phyloP scores from a whole-genome alignment of 1,140 invertebrate genomes.

The Caenorhabditis remanei region DNA sequence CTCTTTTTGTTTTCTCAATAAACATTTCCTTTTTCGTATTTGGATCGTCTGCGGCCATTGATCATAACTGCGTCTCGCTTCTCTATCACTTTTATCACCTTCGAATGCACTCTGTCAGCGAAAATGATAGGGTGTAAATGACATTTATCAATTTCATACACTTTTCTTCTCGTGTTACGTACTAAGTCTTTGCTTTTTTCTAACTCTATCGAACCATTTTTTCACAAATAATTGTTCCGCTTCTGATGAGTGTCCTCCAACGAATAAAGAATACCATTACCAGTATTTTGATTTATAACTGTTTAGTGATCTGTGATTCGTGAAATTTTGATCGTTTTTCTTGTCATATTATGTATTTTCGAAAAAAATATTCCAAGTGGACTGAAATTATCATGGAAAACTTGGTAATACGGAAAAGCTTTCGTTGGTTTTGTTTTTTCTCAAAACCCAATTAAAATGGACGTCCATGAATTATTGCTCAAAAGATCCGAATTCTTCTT shows the following conservation, averaged over 20 bases:
- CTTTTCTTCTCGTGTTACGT: neutral
- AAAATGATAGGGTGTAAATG: constrained; percentile 38
- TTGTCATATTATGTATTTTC: too few relatives aligned
- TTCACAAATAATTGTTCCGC: too few relatives aligned
- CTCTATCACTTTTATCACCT: constrained; percentile 12
- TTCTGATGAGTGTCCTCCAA: too few relatives aligned
- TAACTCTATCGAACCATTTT: neutral
- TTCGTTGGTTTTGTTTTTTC: neutral
- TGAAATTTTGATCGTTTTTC: too few relatives aligned
- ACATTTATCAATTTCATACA: constrained; percentile 52
- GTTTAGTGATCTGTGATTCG: too few relatives aligned
- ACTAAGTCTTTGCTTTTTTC: neutral
- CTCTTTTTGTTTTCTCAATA: neutral
- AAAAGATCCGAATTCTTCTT: constrained; percentile 5
- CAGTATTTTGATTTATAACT: too few relatives aligned
- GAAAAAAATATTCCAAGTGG: too few relatives aligned
- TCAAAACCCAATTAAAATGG: neutral
- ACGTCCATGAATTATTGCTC: constrained; percentile 40
- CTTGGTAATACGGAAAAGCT: too few relatives aligned
- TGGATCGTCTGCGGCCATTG: constrained; percentile 21
- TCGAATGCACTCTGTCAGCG: constrained; percentile 48
- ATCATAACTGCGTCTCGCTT: constrained; percentile 36
- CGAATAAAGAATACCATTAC: too few relatives aligned
- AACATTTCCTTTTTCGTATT: neutral
- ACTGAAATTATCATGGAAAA: too few relatives aligned